These are phyloP conservation scores for Monodelphis domestica DNA, from an alignment of 2,797 vertebrate genomes.

Conservation along the genomic window DNA sequence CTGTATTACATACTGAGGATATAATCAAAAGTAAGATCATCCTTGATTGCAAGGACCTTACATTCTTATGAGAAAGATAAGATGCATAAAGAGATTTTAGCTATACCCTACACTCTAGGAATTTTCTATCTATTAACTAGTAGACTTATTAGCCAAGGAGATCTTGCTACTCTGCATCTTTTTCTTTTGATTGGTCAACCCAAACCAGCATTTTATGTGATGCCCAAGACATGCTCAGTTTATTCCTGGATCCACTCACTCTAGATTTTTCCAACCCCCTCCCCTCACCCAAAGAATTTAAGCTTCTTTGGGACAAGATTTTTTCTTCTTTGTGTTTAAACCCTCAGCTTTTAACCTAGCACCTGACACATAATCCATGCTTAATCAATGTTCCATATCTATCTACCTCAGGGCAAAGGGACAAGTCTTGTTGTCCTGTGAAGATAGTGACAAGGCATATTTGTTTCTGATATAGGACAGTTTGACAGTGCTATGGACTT, in stretches of 20 bases:
- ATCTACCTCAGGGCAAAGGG: not conserved
- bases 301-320: not conserved
- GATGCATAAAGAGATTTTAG: not conserved
- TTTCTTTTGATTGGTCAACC: not conserved
- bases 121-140: not conserved
- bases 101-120: not conserved
- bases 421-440: not conserved
- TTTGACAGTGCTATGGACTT: not conserved
- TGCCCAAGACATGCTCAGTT: not conserved
- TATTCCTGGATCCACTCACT: not conserved
- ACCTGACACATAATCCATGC: not conserved
- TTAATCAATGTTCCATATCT: not conserved
- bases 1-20: not conserved
- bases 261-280: not conserved
- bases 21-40: not conserved
- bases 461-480: not conserved
- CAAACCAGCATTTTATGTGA: not conserved
- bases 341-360: not conserved
- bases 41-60: not conserved
- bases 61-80: not conserved
- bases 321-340: not conserved
- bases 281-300: not conserved
- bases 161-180: not conserved
- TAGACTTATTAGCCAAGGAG: not conserved
- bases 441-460: not conserved